Evolutionary conservation across 1,140 invertebrate species (phyloP).

Genomic region (Adelges cooleyi): DNA sequence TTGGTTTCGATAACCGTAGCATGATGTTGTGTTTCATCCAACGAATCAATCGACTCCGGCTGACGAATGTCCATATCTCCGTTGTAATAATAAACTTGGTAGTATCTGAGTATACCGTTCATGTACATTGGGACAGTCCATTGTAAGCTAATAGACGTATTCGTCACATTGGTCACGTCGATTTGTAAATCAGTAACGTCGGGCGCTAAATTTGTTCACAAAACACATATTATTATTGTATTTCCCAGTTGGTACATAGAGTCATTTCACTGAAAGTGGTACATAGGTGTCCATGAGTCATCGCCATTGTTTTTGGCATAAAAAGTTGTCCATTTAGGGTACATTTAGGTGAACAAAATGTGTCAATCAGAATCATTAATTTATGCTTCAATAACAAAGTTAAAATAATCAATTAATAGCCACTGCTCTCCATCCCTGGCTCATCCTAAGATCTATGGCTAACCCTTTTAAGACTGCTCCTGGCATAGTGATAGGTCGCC

Average conservation of each 20-base stretch:
- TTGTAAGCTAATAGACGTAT: conserved; percentile 50
- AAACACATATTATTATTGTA: too few relatives aligned
- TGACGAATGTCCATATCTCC: conserved; percentile 33
- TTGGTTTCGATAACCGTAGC: not conserved
- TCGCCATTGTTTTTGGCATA: too few relatives aligned
- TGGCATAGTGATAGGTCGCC: too few relatives aligned
- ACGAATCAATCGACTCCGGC: conserved; percentile 34
- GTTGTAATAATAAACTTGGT: conserved; percentile 43
- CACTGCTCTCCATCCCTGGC: too few relatives aligned
- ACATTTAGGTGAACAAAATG: not conserved
- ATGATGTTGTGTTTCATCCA: conserved; percentile 26
- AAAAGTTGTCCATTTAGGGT: too few relatives aligned
- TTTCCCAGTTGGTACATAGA: too few relatives aligned
- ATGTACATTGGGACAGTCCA: conserved; percentile 55
- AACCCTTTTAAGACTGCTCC: too few relatives aligned
- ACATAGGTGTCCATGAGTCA: too few relatives aligned
- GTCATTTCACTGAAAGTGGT: too few relatives aligned
- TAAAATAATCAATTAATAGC: too few relatives aligned
- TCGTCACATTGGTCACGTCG: conserved; percentile 48
- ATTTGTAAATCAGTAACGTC: conserved; percentile 43
- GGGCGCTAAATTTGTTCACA: conserved; percentile 43
- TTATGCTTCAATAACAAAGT: not conserved
- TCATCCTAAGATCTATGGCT: too few relatives aligned
- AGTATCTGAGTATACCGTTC: conserved; percentile 63
- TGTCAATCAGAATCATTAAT: not conserved